Evolutionary conservation across 2,113 vertebrate species (phyloP).

Genomic region (Chloropsis cyanopogon): DNA sequence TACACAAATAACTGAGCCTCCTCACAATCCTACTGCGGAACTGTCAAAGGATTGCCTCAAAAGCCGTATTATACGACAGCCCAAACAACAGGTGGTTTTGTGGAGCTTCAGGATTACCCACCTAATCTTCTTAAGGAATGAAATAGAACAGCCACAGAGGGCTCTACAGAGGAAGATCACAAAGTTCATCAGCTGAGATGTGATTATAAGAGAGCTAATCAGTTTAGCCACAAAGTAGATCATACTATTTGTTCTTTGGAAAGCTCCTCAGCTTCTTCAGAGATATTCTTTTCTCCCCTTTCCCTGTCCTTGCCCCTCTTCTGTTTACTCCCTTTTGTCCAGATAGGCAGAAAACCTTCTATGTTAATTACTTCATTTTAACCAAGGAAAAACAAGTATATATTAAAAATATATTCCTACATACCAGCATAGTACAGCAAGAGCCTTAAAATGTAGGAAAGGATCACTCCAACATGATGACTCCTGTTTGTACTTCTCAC

Average conservation of each 20-base stretch:
- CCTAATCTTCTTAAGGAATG: conserved; percentile 61
- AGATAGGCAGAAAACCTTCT: background rate
- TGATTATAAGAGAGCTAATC: conserved; percentile 56
- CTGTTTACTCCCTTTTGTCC: background rate
- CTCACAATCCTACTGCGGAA: background rate
- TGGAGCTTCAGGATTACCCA: conserved; percentile 38
- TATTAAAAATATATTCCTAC: background rate
- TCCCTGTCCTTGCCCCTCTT: background rate
- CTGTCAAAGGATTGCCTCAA: conserved; percentile 18
- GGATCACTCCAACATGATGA: background rate
- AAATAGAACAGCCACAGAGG: conserved; percentile 15
- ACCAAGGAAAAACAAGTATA: background rate
- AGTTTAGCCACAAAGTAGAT: conserved; percentile 55
- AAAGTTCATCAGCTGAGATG: conserved; percentile 53
- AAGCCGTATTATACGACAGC: background rate
- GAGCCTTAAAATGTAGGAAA: background rate
- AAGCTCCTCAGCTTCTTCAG: background rate
- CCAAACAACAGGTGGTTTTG: conserved; percentile 61
- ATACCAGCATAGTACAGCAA: background rate
- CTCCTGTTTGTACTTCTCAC: background rate
- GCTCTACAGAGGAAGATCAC: conserved; percentile 7
- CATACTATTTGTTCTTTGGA: conserved; percentile 19
- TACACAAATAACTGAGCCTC: background rate
- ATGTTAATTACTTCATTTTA: background rate
- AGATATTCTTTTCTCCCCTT: background rate